phyloP scores from a whole-genome alignment of 1,140 invertebrate species.

The Arctopsyche grandis region DNA sequence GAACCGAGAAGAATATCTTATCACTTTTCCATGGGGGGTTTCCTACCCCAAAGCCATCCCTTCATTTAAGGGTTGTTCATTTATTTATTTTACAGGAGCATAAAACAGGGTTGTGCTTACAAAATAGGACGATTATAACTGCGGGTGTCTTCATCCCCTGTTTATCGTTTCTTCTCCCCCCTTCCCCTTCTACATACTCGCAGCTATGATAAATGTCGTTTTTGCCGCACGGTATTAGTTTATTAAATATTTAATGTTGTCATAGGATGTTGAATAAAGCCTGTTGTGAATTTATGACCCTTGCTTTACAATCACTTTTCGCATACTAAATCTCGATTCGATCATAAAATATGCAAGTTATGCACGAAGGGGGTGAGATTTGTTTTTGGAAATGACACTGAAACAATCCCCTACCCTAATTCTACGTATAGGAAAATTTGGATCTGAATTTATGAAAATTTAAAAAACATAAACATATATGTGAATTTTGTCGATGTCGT shows the following conservation, averaged over 20 bases:
- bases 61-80: background rate
- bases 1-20: constrained; percentile 12
- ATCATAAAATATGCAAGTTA: too few relatives aligned
- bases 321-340: background rate
- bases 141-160: background rate
- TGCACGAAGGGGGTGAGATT: too few relatives aligned
- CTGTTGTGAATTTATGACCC: background rate
- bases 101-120: background rate
- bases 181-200: background rate
- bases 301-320: constrained; percentile 3
- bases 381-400: too few relatives aligned
- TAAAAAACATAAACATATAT: background rate
- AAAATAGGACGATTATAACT: background rate
- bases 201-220: background rate
- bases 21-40: background rate
- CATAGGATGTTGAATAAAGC: background rate
- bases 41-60: background rate
- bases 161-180: background rate
- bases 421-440: too few relatives aligned
- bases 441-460: background rate
- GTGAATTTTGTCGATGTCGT: too few relatives aligned
- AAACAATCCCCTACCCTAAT: too few relatives aligned
- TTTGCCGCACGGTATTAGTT: background rate
- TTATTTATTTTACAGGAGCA: background rate
- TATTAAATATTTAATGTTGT: constrained; percentile 36